Conservation (phyloP, 1,140 invertebrate genomes). For the Gonioctena quinquepunctata region DNA sequence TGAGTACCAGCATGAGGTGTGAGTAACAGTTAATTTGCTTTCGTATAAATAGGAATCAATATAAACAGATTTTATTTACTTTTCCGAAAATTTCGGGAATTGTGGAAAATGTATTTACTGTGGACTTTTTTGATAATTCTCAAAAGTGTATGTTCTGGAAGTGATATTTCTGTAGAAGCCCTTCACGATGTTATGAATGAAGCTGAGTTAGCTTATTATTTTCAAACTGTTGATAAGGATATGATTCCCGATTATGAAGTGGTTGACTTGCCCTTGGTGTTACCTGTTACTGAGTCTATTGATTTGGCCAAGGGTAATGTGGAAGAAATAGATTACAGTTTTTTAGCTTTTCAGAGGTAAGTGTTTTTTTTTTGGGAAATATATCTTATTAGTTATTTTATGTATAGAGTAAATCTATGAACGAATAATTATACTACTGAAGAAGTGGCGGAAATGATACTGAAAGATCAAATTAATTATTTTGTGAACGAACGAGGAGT, state of each 20-base stretch:
- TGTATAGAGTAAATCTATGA: not conserved
- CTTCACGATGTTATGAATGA: constrained; percentile 39
- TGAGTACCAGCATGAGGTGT: constrained; percentile 17
- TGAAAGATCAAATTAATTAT: too few relatives aligned
- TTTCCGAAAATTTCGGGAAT: too few relatives aligned
- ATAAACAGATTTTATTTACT: not conserved
- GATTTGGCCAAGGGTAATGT: not conserved
- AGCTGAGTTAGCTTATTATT: constrained; percentile 45
- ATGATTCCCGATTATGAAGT: constrained; percentile 46
- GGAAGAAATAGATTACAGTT: constrained; percentile 37
- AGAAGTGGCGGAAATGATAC: too few relatives aligned
- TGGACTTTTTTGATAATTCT: not conserved
- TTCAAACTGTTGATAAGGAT: constrained; percentile 35
- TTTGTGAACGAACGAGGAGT: too few relatives aligned
- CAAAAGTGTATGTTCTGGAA: constrained; percentile 2
- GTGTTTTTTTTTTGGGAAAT: constrained; percentile 47
- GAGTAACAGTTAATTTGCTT: constrained; percentile 12
- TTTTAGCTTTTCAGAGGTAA: constrained; percentile 47
- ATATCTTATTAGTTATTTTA: constrained; percentile 38
- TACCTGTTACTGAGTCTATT: constrained; percentile 13
- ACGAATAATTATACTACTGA: too few relatives aligned
- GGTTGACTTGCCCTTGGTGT: constrained; percentile 36
- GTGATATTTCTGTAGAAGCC: constrained; percentile 16
- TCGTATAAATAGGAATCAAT: not conserved
- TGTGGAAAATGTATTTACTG: not conserved